Conservation (phyloP, 2,888 invertebrate species). For the Drosophila borborema region DNA sequence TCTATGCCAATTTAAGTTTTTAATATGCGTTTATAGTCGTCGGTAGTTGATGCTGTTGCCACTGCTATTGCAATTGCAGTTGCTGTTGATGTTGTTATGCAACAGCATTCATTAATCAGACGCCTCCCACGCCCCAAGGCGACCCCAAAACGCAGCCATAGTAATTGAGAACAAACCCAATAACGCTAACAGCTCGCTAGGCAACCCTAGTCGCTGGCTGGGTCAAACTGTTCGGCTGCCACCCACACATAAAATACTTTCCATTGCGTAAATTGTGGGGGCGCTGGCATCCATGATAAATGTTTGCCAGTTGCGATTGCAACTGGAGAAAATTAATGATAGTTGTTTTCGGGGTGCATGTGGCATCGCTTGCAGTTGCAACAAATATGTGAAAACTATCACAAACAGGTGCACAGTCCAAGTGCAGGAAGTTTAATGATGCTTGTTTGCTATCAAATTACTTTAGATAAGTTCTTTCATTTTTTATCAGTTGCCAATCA, state of each 20-base stretch:
- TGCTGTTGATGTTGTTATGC: slow-evolving; percentile 33
- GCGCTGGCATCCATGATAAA: slow-evolving; percentile 67
- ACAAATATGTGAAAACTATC: slow-evolving; percentile 9
- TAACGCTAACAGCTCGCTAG: slow-evolving; percentile 35
- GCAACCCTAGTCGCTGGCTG: slow-evolving; percentile 26
- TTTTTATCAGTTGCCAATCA: background rate
- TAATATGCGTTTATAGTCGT: slow-evolving; percentile 40
- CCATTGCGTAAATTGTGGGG: slow-evolving; percentile 66
- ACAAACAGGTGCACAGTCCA: slow-evolving; percentile 41
- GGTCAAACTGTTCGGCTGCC: slow-evolving; percentile 37
- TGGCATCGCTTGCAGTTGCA: slow-evolving; percentile 32
- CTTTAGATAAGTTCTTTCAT: background rate
- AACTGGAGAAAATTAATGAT: slow-evolving; percentile 55
- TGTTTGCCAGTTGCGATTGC: slow-evolving; percentile 64
- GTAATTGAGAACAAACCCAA: slow-evolving; percentile 58
- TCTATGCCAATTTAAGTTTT: slow-evolving; percentile 42
- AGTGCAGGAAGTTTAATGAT: slow-evolving; percentile 27
- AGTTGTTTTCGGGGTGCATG: slow-evolving; percentile 18
- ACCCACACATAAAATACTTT: slow-evolving; percentile 64
- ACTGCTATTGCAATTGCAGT: slow-evolving; percentile 16
- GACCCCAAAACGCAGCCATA: slow-evolving; percentile 31
- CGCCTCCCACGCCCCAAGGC: slow-evolving; percentile 36
- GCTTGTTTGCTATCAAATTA: slow-evolving; percentile 1
- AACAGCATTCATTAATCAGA: slow-evolving; percentile 72
- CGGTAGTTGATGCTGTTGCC: slow-evolving; percentile 9